Evolutionary conservation across 2,797 vertebrate species (phyloP).

Genomic region (Babyrousa celebensis): DNA sequence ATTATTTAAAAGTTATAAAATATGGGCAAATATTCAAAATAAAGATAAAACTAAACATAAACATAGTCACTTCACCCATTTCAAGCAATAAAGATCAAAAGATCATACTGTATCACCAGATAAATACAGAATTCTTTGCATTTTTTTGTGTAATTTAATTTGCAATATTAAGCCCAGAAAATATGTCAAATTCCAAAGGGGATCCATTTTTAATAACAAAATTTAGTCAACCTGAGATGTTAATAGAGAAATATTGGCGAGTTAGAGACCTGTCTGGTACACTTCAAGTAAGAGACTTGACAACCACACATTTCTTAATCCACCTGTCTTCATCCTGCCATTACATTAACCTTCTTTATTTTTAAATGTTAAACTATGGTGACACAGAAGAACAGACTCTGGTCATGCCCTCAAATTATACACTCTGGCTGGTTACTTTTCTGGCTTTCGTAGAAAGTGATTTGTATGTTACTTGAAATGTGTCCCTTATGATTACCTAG

Average conservation of each 20-base stretch:
- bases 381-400: not conserved
- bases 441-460: not conserved
- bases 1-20: not conserved
- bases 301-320: not conserved
- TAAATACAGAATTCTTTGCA: not conserved
- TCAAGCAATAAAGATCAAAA: not conserved
- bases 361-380: not conserved
- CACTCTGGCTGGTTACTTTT: not conserved
- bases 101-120: not conserved
- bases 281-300: not conserved
- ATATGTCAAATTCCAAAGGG: not conserved
- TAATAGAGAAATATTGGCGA: not conserved
- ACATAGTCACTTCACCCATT: not conserved
- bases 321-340: not conserved
- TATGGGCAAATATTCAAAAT: not conserved
- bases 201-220: not conserved
- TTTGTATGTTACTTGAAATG: not conserved
- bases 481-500: not conserved
- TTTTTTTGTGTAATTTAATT: not conserved
- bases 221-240: not conserved
- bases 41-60: not conserved
- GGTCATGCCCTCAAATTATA: fast-evolving
- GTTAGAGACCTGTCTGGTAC: not conserved
- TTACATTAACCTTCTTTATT: not conserved
- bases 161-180: not conserved